Percentiles rank a stretch among this genome's conserved stretches.
Conservation (phyloP, 2,888 invertebrate genomes). For the Clunio marinus region DNA sequence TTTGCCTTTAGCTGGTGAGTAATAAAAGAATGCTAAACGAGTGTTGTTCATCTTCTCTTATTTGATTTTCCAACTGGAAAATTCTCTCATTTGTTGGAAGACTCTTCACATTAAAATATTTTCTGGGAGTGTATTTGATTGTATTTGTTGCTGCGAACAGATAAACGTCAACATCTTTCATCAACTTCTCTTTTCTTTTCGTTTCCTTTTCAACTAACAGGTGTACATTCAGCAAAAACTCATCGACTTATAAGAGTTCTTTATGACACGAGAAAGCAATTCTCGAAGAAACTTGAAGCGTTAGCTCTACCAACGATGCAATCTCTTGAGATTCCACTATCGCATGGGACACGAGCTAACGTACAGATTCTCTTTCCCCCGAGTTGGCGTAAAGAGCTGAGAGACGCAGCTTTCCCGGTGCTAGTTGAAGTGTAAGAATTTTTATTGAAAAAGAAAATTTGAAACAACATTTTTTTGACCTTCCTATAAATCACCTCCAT, state of each 20-base stretch:
- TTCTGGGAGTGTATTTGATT: slow-evolving; percentile 2
- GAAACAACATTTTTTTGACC: too few species aligned
- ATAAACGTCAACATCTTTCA: slow-evolving; percentile 1
- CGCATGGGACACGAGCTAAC: slow-evolving; percentile 81
- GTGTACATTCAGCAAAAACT: slow-evolving; percentile 68
- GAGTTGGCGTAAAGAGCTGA: slow-evolving; percentile 77
- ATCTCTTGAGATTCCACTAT: slow-evolving; percentile 79
- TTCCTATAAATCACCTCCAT: too few species aligned
- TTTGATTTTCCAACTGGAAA: neutral
- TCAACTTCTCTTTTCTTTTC: neutral
- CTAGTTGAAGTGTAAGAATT: slow-evolving; percentile 75
- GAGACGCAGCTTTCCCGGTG: slow-evolving; percentile 83
- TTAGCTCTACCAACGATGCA: slow-evolving; percentile 77
- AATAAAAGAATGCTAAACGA: too few species aligned
- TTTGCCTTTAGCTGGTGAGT: slow-evolving; percentile 68
- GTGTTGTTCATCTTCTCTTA: neutral
- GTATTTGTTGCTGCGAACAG: neutral
- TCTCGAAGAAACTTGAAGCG: slow-evolving; percentile 62
- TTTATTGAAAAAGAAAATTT: too few species aligned
- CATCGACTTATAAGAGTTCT: slow-evolving; percentile 73
- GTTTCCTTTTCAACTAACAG: slow-evolving; percentile 21
- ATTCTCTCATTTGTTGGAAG: neutral
- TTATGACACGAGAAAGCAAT: slow-evolving; percentile 69
- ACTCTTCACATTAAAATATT: neutral
- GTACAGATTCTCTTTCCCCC: slow-evolving; percentile 85